Evolutionary conservation across 1,140 invertebrate species (phyloP).

Genomic region (Meloidogyne exigua): DNA sequence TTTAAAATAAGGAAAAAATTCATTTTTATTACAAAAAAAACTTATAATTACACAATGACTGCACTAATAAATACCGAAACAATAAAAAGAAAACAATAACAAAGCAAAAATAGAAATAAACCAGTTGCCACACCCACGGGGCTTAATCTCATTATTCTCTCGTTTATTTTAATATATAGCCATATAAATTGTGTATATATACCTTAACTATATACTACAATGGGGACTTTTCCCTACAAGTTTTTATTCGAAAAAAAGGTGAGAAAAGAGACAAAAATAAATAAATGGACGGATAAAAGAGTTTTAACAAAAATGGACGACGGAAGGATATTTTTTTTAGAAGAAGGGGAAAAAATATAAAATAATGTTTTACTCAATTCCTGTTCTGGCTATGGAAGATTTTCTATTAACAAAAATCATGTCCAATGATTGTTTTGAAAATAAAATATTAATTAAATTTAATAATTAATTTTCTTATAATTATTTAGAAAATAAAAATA

Average conservation of each 20-base stretch:
- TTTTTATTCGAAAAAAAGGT: background rate
- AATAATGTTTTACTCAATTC: too few relatives aligned
- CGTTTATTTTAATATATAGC: background rate
- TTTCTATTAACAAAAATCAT: too few relatives aligned
- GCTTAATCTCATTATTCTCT: background rate
- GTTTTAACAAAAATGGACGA: background rate
- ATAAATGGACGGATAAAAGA: background rate
- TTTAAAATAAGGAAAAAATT: too few relatives aligned
- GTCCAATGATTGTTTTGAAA: too few relatives aligned
- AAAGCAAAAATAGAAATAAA: constrained; percentile 1
- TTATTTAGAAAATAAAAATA: too few relatives aligned
- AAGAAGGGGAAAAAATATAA: too few relatives aligned
- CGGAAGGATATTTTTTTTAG: too few relatives aligned
- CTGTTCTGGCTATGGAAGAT: too few relatives aligned
- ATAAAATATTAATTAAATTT: too few relatives aligned
- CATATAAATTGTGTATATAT: background rate
- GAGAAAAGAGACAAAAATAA: background rate
- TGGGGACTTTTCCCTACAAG: background rate
- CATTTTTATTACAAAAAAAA: too few relatives aligned
- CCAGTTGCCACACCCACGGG: background rate
- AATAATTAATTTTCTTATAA: too few relatives aligned
- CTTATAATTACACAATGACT: background rate
- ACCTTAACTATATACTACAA: background rate
- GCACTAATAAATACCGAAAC: background rate
- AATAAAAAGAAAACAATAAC: background rate